Evolutionary conservation across 2,113 vertebrate genomes (phyloP).

Genomic region (Erythrocercus mccallii): DNA sequence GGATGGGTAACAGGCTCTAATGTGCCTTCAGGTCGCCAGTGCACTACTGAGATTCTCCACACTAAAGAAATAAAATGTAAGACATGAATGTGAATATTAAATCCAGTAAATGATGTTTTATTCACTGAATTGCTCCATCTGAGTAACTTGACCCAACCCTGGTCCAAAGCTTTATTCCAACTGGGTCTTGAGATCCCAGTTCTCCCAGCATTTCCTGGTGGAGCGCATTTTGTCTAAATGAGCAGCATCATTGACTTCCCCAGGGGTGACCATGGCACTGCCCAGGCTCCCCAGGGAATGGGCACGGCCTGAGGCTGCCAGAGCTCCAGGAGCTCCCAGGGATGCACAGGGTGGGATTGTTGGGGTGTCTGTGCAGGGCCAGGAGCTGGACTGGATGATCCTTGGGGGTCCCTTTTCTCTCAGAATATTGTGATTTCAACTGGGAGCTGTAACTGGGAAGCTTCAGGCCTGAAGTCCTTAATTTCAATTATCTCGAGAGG

Average conservation of each 20-base stretch:
- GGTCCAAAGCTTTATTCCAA: not conserved
- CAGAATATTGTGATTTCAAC: not conserved
- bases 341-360: not conserved
- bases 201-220: not conserved
- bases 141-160: not conserved
- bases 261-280: not conserved
- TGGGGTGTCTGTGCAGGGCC: not conserved
- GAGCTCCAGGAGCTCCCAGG: not conserved
- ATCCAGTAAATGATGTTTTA: not conserved
- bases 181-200: not conserved
- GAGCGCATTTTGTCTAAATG: not conserved
- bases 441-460: not conserved
- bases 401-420: not conserved
- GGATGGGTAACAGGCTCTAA: not conserved
- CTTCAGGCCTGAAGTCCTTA: not conserved
- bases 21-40: not conserved
- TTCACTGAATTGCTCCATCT: not conserved
- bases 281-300: not conserved
- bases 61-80: not conserved
- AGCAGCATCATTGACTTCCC: not conserved
- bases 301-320: not conserved
- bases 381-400: fast-evolving
- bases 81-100: not conserved
- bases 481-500: not conserved
- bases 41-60: not conserved